Percentiles rank a stretch among this genome's conserved stretches.
Conservation (phyloP, 2,888 invertebrate genomes). For the Hyalella azteca region DNA sequence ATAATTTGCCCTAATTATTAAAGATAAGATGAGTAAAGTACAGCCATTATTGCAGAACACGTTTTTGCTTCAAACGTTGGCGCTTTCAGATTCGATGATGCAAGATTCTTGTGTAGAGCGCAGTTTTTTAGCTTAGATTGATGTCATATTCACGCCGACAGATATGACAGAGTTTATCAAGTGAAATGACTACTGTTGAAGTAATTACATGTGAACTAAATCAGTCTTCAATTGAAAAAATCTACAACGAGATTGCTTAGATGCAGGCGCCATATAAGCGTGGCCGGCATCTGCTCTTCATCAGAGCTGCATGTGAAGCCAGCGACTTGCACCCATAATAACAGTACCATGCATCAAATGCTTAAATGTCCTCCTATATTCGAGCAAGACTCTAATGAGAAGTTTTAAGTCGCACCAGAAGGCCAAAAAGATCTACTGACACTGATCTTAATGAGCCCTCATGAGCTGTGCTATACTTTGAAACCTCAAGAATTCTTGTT, state of each 20-base stretch:
- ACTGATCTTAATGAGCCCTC: no score
- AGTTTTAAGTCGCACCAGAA: neutral
- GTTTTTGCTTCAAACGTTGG: neutral
- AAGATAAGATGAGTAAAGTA: no score
- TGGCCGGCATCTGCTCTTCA: conserved; percentile 13
- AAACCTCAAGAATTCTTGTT: no score
- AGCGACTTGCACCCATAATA: neutral
- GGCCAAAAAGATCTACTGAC: neutral
- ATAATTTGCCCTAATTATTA: no score
- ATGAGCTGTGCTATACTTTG: no score
- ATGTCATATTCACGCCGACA: conserved; percentile 23
- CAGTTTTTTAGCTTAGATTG: neutral
- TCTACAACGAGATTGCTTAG: neutral
- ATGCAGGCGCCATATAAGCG: neutral
- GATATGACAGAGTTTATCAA: conserved; percentile 20
- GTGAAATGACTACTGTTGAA: neutral
- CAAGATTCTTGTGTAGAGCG: no score
- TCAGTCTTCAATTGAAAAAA: conserved; percentile 3
- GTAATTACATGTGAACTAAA: conserved; percentile 9
- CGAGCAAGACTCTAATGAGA: conserved; percentile 16
- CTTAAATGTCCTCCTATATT: conserved; percentile 12
- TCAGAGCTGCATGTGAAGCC: conserved; percentile 8
- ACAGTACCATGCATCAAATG: conserved; percentile 5
- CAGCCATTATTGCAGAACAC: no score
- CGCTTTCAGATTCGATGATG: neutral